A percentile compares a stretch with the other conserved stretches of the same genome.
phyloP scores from a whole-genome alignment of 2,113 vertebrate species.

The Cathartes aura region DNA sequence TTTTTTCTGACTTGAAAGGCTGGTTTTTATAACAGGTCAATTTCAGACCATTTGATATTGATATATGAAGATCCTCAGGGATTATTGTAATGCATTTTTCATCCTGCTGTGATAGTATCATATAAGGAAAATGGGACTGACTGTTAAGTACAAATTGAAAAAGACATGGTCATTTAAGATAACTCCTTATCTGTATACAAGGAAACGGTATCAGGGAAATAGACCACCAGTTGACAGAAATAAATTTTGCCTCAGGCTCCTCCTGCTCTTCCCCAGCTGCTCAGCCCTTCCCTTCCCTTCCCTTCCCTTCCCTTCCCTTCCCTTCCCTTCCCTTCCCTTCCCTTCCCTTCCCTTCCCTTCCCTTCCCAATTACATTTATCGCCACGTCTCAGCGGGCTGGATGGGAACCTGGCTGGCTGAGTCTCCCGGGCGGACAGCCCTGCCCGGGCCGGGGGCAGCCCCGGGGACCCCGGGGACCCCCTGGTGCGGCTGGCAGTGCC shows the following conservation, averaged over 20 bases:
- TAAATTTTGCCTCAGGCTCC: constrained; percentile 85
- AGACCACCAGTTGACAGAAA: constrained; percentile 87
- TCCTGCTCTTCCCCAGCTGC: constrained; percentile 58
- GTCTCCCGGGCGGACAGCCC: neutral
- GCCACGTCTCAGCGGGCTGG: neutral
- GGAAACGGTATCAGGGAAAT: constrained; percentile 87
- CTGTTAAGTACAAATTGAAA: constrained; percentile 93
- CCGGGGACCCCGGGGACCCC: accelerated
- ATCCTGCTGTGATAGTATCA: constrained; percentile 81
- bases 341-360: neutral
- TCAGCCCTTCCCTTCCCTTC: constrained; percentile 39
- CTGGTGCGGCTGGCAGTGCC: accelerated
- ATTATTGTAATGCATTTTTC: constrained; percentile 86
- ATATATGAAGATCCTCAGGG: constrained; percentile 84
- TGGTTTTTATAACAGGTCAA: constrained; percentile 82
- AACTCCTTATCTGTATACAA: constrained; percentile 93
- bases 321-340: neutral
- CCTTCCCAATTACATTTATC: neutral
- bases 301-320: neutral
- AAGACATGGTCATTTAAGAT: constrained; percentile 97
- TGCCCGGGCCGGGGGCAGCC: accelerated
- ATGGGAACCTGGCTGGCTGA: neutral
- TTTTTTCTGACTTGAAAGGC: constrained; percentile 70
- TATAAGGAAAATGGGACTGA: constrained; percentile 83
- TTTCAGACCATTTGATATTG: constrained; percentile 85